Base-by-base conservation (phyloP, 2,113 vertebrate species). In the Lucifuga dentata region DNA sequence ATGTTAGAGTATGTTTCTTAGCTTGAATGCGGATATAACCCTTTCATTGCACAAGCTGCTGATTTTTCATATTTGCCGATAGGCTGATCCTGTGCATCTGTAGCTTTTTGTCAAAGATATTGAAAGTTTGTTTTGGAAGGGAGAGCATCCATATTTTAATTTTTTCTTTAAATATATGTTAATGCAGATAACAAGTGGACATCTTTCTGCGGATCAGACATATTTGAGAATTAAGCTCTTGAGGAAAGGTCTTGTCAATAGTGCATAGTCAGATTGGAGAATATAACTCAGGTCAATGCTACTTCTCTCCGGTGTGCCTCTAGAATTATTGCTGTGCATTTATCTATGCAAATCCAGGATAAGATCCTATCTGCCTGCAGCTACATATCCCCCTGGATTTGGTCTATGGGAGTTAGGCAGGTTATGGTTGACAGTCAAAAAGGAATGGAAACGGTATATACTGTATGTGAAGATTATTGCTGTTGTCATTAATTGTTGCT, bases 1-100 rank as follows among this genome's bases (percentile, higher is more conserved):
- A 85, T 87, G 84, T 88, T 84, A 81, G 82, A 88, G 74, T 87
- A 90, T 88, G 87, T 88, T 81, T 92, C 90, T 92, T 90, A 89
- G 90, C 86, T 83, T 88, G 83, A 87, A 89, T 90, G 91, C 81
- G 80, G 86, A 91, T 92, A 90, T 89, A 92, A 92, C 90, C 90
- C 88, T 93, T 91, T 93, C 89, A 92, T 83, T 83, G 90, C 91
- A 86, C 79, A 84, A 90, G 89, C 88, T 86, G 74, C 83, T 73
- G 88, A 90, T 91, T 83, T 76, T 55, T 86, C 76, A 55, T 85
- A 80, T 91, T 88, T 88, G 91, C 87, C 86, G 87, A 91, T 86
- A 92, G 91, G 89, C 90, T 90, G 87, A 91, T 93, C 78, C 83
- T 80, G 84, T 81, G 84, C 78, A 76, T 88, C 87, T 49, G 60